Evolutionary conservation across 2,113 vertebrate genomes (phyloP).

Genomic region (Ictalurus furcatus): DNA sequence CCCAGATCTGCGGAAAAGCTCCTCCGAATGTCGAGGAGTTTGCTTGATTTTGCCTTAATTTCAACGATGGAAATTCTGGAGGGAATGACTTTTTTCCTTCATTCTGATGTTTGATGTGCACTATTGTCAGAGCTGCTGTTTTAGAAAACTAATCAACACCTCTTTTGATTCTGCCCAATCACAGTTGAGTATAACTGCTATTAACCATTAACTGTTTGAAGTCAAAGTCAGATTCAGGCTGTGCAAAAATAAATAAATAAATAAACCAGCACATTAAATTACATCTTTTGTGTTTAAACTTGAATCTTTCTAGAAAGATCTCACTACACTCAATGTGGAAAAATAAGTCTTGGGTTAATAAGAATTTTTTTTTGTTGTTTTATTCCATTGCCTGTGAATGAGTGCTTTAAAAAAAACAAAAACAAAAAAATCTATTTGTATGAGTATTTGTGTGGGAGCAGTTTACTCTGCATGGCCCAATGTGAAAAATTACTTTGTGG

Average conservation of each 20-base stretch:
- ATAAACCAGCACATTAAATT: background rate
- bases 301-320: conserved; percentile 5
- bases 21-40: too few species aligned
- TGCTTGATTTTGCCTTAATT: too few species aligned
- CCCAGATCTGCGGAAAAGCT: too few species aligned
- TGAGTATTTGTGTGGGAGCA: background rate
- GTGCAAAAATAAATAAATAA: too few species aligned
- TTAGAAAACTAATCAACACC: background rate
- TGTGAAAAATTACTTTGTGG: too few species aligned
- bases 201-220: too few species aligned
- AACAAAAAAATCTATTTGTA: background rate
- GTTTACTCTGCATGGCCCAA: too few species aligned
- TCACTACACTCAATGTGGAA: background rate
- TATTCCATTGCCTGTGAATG: background rate
- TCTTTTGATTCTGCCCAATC: background rate
- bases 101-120: background rate
- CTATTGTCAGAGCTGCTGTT: background rate
- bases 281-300: background rate
- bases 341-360: background rate
- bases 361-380: too few species aligned
- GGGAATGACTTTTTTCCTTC: too few species aligned
- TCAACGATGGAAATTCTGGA: too few species aligned
- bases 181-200: too few species aligned
- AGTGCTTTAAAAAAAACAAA: too few species aligned
- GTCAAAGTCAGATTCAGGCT: background rate